These are phyloP conservation scores for Tadarida brasiliensis DNA, from an alignment of 2,797 vertebrate species.

Conservation along the genomic window DNA sequence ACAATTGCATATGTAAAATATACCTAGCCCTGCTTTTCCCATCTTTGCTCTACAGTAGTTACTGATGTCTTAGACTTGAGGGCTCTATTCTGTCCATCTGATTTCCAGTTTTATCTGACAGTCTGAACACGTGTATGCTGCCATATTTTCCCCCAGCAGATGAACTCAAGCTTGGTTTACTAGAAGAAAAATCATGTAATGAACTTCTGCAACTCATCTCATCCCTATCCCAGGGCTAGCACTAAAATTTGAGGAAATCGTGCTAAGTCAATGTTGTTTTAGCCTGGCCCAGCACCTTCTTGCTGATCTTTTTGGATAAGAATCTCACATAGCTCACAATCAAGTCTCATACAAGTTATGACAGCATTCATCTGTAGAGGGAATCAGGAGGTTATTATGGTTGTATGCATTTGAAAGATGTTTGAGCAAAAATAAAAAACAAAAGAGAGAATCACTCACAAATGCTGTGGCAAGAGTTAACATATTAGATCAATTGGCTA, in stretches of 20 bases:
- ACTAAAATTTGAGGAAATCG: neutral
- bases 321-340: neutral
- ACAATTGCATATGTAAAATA: neutral
- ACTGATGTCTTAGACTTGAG: neutral
- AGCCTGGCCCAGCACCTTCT: neutral
- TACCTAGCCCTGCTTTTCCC: neutral
- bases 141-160: neutral
- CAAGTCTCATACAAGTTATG: neutral
- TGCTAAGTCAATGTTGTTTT: neutral
- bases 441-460: neutral
- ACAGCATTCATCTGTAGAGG: neutral
- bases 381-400: neutral
- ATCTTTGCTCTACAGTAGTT: neutral
- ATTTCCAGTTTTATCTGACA: neutral
- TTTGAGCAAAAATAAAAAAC: neutral
- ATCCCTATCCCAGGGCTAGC: neutral
- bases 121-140: neutral
- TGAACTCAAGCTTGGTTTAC: neutral
- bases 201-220: neutral
- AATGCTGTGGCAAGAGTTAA: neutral
- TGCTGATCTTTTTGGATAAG: neutral
- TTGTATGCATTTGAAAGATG: neutral
- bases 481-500: neutral
- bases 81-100: neutral
- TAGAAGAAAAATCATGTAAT: neutral